Percentiles rank a stretch among this genome's conserved stretches.
Evolutionary conservation across 2,888 invertebrate genomes (phyloP).

Genomic region (Coleophora flavipennella): DNA sequence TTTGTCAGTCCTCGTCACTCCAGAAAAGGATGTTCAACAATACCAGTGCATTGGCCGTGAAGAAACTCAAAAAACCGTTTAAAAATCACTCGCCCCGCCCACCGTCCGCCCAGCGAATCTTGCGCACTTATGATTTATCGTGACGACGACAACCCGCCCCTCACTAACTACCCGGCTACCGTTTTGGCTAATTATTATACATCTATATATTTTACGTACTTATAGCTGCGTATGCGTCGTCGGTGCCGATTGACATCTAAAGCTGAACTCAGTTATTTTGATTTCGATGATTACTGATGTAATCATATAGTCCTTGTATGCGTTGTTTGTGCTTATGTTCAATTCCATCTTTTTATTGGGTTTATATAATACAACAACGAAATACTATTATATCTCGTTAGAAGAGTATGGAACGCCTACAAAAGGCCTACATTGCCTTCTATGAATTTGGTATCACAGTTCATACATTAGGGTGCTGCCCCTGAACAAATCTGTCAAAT

Average conservation of each 20-base stretch:
- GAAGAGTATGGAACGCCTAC: too few species aligned
- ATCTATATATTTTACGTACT: slow-evolving; percentile 19
- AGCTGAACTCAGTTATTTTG: slow-evolving; percentile 15
- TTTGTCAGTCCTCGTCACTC: slow-evolving; percentile 56
- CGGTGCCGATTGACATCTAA: slow-evolving; percentile 39
- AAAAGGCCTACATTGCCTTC: too few species aligned
- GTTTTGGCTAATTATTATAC: slow-evolving; percentile 55
- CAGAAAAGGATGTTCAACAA: slow-evolving; percentile 61
- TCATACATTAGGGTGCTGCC: too few species aligned
- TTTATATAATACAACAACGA: too few species aligned
- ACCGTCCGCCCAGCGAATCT: slow-evolving; percentile 59
- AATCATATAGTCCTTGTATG: too few species aligned
- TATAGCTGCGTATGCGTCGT: slow-evolving; percentile 21
- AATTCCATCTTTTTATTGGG: too few species aligned
- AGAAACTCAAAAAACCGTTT: slow-evolving; percentile 68
- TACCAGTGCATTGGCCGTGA: slow-evolving; percentile 60
- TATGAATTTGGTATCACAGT: too few species aligned
- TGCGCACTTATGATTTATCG: slow-evolving; percentile 70
- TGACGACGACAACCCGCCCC: slow-evolving; percentile 65
- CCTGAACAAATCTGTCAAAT: too few species aligned
- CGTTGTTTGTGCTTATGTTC: too few species aligned
- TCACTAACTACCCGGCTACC: slow-evolving; percentile 63
- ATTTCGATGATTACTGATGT: too few species aligned
- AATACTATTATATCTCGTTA: too few species aligned
- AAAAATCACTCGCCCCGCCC: slow-evolving; percentile 69